Percentiles rank a stretch among this genome's conserved stretches.
Evolutionary conservation across 2,113 vertebrate genomes (phyloP).

Genomic region (Ramphastos sulfuratus): DNA sequence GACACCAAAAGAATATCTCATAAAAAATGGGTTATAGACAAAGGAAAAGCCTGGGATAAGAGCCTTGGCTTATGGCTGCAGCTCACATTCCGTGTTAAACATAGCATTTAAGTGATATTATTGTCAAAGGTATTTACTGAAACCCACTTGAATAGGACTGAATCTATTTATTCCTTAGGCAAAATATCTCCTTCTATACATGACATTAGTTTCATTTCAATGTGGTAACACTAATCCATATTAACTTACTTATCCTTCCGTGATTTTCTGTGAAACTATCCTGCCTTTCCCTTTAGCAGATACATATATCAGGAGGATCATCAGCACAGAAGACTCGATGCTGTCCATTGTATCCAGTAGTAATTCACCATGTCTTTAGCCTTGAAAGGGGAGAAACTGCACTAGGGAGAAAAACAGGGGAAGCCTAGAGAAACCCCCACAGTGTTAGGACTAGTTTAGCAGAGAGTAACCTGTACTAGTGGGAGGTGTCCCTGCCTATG

Average conservation of each 20-base stretch:
- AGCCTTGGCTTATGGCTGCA: background rate
- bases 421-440: background rate
- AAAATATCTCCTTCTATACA: background rate
- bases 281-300: background rate
- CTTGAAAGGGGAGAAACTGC: background rate
- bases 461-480: too few relatives aligned
- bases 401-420: background rate
- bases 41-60: background rate
- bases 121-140: background rate
- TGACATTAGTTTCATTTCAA: slow-evolving; percentile 4
- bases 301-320: background rate
- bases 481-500: too few relatives aligned
- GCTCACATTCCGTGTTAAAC: background rate
- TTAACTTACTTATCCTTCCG: background rate
- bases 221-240: slow-evolving; percentile 5
- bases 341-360: background rate
- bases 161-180: background rate
- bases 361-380: background rate
- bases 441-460: background rate
- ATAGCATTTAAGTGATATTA: background rate
- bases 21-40: background rate
- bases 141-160: background rate
- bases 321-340: background rate
- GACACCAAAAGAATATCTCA: background rate
- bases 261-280: background rate